phyloP scores from a whole-genome alignment of 1,140 invertebrate genomes.

The Apis cerana region DNA sequence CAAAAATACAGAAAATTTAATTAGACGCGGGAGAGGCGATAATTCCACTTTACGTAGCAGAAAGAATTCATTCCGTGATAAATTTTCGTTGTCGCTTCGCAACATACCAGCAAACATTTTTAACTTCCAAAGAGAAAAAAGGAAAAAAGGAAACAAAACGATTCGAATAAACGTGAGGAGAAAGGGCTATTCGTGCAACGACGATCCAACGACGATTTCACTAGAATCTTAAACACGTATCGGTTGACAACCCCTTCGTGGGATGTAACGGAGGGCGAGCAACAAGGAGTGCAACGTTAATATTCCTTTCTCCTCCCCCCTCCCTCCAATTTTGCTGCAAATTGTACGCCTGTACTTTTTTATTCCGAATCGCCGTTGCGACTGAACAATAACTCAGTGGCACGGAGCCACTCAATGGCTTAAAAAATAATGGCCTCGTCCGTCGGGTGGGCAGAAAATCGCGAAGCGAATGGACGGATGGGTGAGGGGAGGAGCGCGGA shows the following conservation, averaged over 20 bases:
- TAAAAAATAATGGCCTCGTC: slow-evolving; percentile 45
- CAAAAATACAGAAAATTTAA: no score
- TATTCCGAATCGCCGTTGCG: slow-evolving; percentile 3
- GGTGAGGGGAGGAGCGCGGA: background rate
- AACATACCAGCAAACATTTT: no score
- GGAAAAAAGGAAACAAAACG: no score
- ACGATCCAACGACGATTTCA: background rate
- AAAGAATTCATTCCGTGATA: no score
- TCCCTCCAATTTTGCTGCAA: background rate
- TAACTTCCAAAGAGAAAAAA: no score
- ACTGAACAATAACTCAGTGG: slow-evolving; percentile 6
- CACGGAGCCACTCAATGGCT: slow-evolving; percentile 3
- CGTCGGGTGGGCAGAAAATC: background rate
- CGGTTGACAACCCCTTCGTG: slow-evolving; percentile 15
- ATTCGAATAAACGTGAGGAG: background rate
- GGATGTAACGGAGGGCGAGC: background rate
- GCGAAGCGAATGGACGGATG: background rate
- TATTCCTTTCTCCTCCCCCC: background rate
- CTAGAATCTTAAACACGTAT: background rate
- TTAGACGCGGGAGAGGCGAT: no score
- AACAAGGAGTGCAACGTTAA: slow-evolving; percentile 38
- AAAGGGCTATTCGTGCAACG: background rate
- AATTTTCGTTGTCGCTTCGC: no score
- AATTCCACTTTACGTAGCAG: no score
- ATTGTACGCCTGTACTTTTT: slow-evolving; percentile 7